Evolutionary conservation across 2,888 invertebrate genomes (phyloP).

Genomic region (Pycnomerus fuliginosus): DNA sequence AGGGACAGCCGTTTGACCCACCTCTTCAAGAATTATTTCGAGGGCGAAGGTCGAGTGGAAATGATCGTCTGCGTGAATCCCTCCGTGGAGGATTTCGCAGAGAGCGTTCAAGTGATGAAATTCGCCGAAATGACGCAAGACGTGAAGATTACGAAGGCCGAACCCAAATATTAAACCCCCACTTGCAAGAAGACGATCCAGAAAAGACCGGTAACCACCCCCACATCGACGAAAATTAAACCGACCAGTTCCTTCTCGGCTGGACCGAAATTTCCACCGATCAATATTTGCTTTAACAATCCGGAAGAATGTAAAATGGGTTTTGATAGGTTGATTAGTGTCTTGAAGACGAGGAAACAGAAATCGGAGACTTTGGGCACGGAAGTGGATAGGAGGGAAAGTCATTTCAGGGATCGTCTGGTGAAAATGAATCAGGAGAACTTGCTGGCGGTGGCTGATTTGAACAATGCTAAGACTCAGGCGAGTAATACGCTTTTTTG

Average conservation of each 20-base stretch:
- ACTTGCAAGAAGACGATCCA: slow-evolving; percentile 33
- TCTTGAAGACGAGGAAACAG: too few species aligned
- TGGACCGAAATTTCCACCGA: slow-evolving; percentile 34
- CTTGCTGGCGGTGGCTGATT: too few species aligned
- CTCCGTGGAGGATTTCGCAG: slow-evolving; percentile 87
- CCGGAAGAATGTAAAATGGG: neutral
- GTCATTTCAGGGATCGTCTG: too few species aligned
- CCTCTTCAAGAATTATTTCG: slow-evolving; percentile 96
- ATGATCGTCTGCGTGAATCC: slow-evolving; percentile 99
- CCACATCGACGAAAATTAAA: slow-evolving; percentile 21
- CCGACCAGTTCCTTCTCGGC: slow-evolving; percentile 25
- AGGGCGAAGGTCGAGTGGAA: slow-evolving; percentile 91
- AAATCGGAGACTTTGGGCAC: too few species aligned
- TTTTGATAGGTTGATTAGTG: too few species aligned
- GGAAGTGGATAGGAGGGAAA: too few species aligned
- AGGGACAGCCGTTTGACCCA: slow-evolving; percentile 93
- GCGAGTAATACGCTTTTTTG: too few species aligned
- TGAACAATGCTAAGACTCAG: too few species aligned
- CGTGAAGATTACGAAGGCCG: slow-evolving; percentile 69
- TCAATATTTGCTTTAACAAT: slow-evolving; percentile 52
- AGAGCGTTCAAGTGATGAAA: slow-evolving; percentile 88
- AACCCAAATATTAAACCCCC: too few species aligned
- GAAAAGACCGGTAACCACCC: slow-evolving; percentile 30
- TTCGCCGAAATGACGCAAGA: slow-evolving; percentile 98
- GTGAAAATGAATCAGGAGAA: too few species aligned